Conservation (phyloP, 2,888 invertebrate genomes). For the Spodoptera littoralis region DNA sequence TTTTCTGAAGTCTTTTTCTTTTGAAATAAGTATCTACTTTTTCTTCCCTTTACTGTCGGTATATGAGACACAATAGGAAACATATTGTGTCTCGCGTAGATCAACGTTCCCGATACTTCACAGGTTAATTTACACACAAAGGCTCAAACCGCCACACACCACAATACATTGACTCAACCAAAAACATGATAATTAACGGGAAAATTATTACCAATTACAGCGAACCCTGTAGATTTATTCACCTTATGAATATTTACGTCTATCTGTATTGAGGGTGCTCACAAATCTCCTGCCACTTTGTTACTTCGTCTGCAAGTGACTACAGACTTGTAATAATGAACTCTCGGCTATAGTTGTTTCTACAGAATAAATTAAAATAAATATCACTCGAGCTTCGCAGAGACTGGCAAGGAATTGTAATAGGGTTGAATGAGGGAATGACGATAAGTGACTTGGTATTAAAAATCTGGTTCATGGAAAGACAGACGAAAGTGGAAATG, state of each 20-base stretch:
- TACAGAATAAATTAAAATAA: constrained; percentile 66
- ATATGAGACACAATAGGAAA: too few relatives aligned
- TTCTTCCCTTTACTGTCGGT: too few relatives aligned
- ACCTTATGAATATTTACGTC: constrained; percentile 58
- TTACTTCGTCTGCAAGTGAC: constrained; percentile 67
- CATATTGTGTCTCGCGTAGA: too few relatives aligned
- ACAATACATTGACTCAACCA: constrained; percentile 6
- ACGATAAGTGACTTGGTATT: constrained; percentile 5
- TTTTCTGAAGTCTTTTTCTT: too few relatives aligned
- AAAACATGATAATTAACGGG: constrained; percentile 13
- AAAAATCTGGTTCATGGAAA: background rate
- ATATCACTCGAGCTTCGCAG: constrained; percentile 52
- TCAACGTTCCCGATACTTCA: too few relatives aligned
- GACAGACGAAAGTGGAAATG: background rate
- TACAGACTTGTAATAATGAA: constrained; percentile 64
- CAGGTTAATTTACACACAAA: too few relatives aligned
- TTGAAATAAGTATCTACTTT: too few relatives aligned
- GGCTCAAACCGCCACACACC: background rate
- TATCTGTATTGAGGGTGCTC: constrained; percentile 70
- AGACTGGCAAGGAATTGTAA: constrained; percentile 15
- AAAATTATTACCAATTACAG: constrained; percentile 19
- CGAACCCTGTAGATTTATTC: constrained; percentile 25
- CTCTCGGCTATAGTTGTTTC: constrained; percentile 64
- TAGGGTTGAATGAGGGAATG: constrained; percentile 8
- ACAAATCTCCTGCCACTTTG: constrained; percentile 73